Percentiles rank a stretch among this genome's conserved stretches.
These are phyloP conservation scores for Eristalis tenax DNA, from an alignment of 2,888 invertebrate species.

Conservation along the genomic window DNA sequence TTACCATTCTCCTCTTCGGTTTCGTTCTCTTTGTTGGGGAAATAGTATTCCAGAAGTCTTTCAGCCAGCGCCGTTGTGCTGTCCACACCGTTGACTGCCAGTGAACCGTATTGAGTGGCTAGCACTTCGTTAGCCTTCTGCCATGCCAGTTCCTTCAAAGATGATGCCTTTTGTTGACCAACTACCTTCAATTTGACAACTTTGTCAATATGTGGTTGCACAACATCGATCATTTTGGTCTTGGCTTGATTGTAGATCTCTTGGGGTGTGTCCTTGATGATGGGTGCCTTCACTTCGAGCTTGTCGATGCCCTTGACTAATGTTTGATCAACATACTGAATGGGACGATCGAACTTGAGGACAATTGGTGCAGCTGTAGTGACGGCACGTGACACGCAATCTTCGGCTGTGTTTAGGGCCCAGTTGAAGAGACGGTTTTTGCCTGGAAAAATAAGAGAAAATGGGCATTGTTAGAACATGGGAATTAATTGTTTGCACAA, in stretches of 20 bases:
- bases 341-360: conserved; percentile 82
- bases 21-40: conserved; percentile 85
- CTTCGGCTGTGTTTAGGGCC: conserved; percentile 86
- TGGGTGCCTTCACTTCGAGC: conserved; percentile 85
- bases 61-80: conserved; percentile 87
- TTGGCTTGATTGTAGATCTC: conserved; percentile 83
- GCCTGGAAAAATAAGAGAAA: conserved; percentile 79
- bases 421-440: conserved; percentile 86
- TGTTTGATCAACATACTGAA: conserved; percentile 85
- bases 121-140: conserved; percentile 87
- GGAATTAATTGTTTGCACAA: conserved; percentile 23
- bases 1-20: conserved; percentile 82
- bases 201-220: conserved; percentile 83
- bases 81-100: conserved; percentile 86
- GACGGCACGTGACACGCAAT: conserved; percentile 84
- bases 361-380: conserved; percentile 84
- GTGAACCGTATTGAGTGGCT: conserved; percentile 86
- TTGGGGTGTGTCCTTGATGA: conserved; percentile 86
- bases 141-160: conserved; percentile 87
- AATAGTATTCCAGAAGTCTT: conserved; percentile 88
- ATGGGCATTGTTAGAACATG: conserved; percentile 12
- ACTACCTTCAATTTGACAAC: conserved; percentile 78
- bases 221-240: conserved; percentile 83
- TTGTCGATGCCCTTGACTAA: conserved; percentile 86
- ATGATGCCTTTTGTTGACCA: conserved; percentile 84